Evolutionary conservation across 2,888 invertebrate genomes (phyloP).

Genomic region (Shargacucullia verbasci): DNA sequence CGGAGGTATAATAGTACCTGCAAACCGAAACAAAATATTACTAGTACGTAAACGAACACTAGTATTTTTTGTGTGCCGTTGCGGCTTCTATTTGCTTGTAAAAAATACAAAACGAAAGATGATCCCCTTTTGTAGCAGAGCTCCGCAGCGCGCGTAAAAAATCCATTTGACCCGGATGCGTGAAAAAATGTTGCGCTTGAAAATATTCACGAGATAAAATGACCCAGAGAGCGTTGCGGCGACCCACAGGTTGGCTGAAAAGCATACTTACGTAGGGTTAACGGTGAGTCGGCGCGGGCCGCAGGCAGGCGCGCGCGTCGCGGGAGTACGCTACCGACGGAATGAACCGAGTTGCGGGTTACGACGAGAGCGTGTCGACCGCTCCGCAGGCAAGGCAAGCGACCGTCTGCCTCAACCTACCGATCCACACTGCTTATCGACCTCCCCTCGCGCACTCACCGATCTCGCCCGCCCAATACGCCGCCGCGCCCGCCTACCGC

Average conservation of each 20-base stretch:
- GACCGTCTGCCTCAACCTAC: constrained; percentile 66
- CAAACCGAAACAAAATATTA: constrained; percentile 23
- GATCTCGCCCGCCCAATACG: constrained; percentile 64
- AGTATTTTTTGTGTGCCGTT: constrained; percentile 13
- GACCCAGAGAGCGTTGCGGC: constrained; percentile 11
- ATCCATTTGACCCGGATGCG: background rate
- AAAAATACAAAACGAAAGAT: constrained; percentile 7
- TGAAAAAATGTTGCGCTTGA: constrained; percentile 5
- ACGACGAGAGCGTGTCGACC: constrained; percentile 42
- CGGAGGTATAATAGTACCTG: constrained; percentile 16
- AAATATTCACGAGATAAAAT: constrained; percentile 26
- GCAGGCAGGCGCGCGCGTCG: constrained; percentile 42
- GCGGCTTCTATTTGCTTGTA: constrained; percentile 13
- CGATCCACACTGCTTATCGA: constrained; percentile 83
- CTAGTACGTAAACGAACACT: constrained; percentile 11
- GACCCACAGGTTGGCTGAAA: constrained; percentile 46
- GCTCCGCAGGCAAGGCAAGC: constrained; percentile 39
- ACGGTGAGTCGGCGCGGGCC: constrained; percentile 30
- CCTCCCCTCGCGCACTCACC: constrained; percentile 73
- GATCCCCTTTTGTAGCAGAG: background rate
- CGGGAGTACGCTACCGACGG: constrained; percentile 56
- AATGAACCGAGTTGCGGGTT: constrained; percentile 46
- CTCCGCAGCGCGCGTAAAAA: constrained; percentile 12
- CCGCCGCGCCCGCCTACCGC: constrained; percentile 76
- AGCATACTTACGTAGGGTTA: constrained; percentile 42